A percentile compares a stretch with the other conserved stretches of the same genome.
These are phyloP conservation scores for Netelia inedita DNA, from an alignment of 2,888 invertebrate genomes.

Conservation along the genomic window DNA sequence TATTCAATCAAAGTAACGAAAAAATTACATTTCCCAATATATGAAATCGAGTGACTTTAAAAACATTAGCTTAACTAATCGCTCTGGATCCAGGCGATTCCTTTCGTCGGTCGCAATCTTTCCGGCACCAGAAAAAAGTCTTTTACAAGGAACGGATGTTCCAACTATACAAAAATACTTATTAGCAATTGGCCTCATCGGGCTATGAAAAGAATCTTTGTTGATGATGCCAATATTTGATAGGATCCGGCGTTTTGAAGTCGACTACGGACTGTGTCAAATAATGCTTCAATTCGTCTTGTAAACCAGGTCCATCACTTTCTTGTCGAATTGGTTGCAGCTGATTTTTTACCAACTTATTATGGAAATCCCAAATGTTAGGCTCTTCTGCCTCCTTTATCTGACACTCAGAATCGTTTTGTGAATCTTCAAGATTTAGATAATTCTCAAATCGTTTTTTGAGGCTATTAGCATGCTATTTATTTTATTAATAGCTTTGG, in stretches of 20 bases:
- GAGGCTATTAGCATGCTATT: background rate
- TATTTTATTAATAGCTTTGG: background rate
- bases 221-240: constrained; percentile 29
- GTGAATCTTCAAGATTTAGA: background rate
- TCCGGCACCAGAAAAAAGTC: constrained; percentile 18
- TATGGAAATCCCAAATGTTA: too few species aligned
- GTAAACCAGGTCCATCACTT: background rate
- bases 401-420: background rate
- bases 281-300: constrained; percentile 28
- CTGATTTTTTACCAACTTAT: too few species aligned
- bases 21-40: constrained; percentile 22
- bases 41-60: constrained; percentile 28
- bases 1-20: too few species aligned
- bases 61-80: constrained; percentile 5
- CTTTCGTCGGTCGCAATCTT: constrained; percentile 26
- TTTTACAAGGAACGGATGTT: constrained; percentile 34
- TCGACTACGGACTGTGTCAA: background rate
- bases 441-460: background rate
- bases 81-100: constrained; percentile 43
- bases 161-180: constrained; percentile 32
- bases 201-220: background rate
- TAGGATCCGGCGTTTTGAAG: constrained; percentile 9
- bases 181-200: background rate
- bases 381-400: too few species aligned
- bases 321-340: too few species aligned